Base-by-base conservation (phyloP, 2,888 invertebrate species). In the Cheilosia pagana region DNA sequence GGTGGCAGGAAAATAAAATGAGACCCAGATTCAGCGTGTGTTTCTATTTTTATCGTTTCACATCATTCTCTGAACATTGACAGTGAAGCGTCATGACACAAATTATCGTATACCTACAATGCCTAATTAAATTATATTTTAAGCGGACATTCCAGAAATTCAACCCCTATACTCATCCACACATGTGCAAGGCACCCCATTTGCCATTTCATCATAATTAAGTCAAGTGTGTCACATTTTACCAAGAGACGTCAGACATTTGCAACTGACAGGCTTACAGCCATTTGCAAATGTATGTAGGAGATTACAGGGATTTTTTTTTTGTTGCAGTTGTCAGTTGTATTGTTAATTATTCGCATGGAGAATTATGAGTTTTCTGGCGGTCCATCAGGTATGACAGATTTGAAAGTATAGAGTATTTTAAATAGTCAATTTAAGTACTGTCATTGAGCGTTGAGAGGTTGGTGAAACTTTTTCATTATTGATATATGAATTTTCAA, bases 81-180 rank as follows among this genome's bases (percentile, higher is more conserved):
- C 53, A 65, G 39, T 25, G n/a, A 65, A 39, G 39, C 50, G 53
- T 65, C 74, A 59, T 39, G 25, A 50, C 57, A 43, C 16, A 41
- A 59, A 41, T 59, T 59, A 59, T 62, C 16, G 65, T 62, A 5
- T 28, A 35, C 35, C 10, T 3, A 21, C 14, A 5, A 23, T 43
- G 35, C 53, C 45, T 77, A 77, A 77, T 77, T 77, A 52, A 68
- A 68, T 77, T 77, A 55, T 53, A 60, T 62, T 52, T 19, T 39
- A 55, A 53, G 68, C 41, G 35, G 35, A 21, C 53, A 70, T 62
- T 45, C 68, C 25, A 19, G 60, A 39, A 60, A 67, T 50, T 60
- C 71, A 60, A 52, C 62, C 41, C 72, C 25, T 52, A 25, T 25
- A 60, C 6, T 57, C 19, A 48, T 21, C 10, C 53, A 41, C 45